These are phyloP conservation scores for Indicator indicator DNA, from an alignment of 2,113 vertebrate species.

Conservation along the genomic window DNA sequence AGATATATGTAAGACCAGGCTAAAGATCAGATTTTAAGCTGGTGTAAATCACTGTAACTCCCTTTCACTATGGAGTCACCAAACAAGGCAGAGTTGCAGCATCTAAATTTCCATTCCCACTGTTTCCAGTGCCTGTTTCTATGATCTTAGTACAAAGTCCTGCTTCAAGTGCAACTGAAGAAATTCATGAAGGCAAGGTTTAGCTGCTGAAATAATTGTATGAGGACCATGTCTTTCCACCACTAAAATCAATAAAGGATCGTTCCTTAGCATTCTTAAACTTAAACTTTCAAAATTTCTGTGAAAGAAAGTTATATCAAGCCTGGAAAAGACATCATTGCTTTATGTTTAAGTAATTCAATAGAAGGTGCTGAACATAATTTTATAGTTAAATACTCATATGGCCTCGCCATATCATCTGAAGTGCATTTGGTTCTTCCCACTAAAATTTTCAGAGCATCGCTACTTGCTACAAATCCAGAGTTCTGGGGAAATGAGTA, in stretches of 20 bases:
- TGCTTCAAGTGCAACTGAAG: neutral
- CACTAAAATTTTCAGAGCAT: neutral
- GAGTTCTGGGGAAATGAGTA: neutral
- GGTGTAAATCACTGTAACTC: neutral
- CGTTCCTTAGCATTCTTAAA: neutral
- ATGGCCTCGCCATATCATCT: fast-evolving
- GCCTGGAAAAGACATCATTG: neutral
- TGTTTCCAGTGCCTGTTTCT: neutral
- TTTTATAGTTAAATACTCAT: neutral
- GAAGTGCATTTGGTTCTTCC: neutral
- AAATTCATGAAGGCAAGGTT: neutral
- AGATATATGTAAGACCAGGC: neutral
- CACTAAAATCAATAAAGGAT: neutral
- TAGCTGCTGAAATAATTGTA: neutral
- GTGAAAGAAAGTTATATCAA: neutral
- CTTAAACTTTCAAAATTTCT: neutral
- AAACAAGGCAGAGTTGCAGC: neutral
- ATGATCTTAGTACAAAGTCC: neutral
- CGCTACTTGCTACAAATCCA: neutral
- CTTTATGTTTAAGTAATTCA: neutral
- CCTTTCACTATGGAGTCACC: neutral
- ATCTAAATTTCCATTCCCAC: neutral
- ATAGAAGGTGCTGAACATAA: neutral
- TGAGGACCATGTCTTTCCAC: neutral
- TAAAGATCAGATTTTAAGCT: neutral